Percentiles rank a stretch among this genome's conserved stretches.
Conservation (phyloP, 2,113 vertebrate genomes). For the Syngnathus floridae region DNA sequence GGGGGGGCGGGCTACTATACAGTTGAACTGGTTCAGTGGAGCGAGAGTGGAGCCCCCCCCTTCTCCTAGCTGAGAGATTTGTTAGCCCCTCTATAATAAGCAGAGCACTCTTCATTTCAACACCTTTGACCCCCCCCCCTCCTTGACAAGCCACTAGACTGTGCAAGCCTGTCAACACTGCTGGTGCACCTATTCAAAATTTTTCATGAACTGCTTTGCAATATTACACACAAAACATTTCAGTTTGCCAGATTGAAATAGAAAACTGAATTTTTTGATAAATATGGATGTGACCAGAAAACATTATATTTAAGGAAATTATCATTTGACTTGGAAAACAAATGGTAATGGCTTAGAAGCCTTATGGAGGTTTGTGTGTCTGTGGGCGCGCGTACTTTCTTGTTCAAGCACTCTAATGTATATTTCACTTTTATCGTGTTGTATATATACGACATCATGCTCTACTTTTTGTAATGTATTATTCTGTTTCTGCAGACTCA, state of each 20-base stretch:
- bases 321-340: not conserved
- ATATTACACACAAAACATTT: too few relatives aligned
- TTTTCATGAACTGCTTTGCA: too few relatives aligned
- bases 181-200: not conserved
- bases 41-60: slow-evolving; percentile 1
- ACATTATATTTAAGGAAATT: not conserved
- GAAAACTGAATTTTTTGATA: not conserved
- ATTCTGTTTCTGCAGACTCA: slow-evolving; percentile 1
- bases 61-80: not conserved
- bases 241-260: too few relatives aligned
- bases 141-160: slow-evolving; percentile 1
- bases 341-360: not conserved
- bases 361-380: not conserved
- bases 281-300: not conserved
- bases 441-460: not conserved
- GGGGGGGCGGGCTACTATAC: not conserved
- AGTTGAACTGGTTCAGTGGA: slow-evolving; percentile 4
- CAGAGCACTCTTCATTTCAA: slow-evolving; percentile 5
- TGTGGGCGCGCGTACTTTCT: not conserved
- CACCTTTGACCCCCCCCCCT: not conserved
- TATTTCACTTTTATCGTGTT: slow-evolving; percentile 7
- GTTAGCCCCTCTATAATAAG: slow-evolving; percentile 4
- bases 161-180: not conserved
- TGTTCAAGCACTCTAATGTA: not conserved
- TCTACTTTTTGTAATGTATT: slow-evolving; percentile 3